A percentile compares a stretch with the other conserved stretches of the same genome.
Evolutionary conservation across 2,113 vertebrate genomes (phyloP).

Genomic region (Ceyx melanurus): DNA sequence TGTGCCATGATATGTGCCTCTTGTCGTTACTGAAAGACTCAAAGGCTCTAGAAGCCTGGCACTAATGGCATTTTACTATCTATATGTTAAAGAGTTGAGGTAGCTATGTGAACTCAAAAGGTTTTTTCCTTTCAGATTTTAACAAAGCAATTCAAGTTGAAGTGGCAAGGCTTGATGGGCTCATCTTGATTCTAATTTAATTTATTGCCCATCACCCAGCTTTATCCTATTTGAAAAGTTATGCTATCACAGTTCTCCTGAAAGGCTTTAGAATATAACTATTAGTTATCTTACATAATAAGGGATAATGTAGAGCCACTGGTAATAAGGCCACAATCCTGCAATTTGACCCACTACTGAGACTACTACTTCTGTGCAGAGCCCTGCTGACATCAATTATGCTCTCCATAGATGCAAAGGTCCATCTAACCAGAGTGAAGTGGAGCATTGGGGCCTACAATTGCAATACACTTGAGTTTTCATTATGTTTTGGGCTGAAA

Average conservation of each 20-base stretch:
- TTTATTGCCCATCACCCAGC: constrained; percentile 64
- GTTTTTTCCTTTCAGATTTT: constrained; percentile 60
- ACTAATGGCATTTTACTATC: constrained; percentile 70
- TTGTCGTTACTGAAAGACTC: constrained; percentile 62
- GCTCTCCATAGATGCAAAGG: constrained; percentile 46
- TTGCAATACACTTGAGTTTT: constrained; percentile 38
- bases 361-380: constrained; percentile 36
- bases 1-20: constrained; percentile 54
- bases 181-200: constrained; percentile 68
- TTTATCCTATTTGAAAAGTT: constrained; percentile 62
- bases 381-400: constrained; percentile 56
- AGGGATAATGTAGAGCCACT: constrained; percentile 30
- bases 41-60: constrained; percentile 61
- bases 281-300: constrained; percentile 53
- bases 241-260: constrained; percentile 11
- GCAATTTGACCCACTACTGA: constrained; percentile 50
- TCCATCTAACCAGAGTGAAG: constrained; percentile 12
- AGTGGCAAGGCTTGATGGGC: constrained; percentile 56
- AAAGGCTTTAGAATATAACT: constrained; percentile 61
- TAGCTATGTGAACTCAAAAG: constrained; percentile 65
- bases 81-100: constrained; percentile 68
- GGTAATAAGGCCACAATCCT: constrained; percentile 58
- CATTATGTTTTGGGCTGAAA: constrained; percentile 17
- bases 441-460: constrained; percentile 18
- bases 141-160: constrained; percentile 70